Conservation (phyloP, 2,888 invertebrate species). For the Blera fallax region DNA sequence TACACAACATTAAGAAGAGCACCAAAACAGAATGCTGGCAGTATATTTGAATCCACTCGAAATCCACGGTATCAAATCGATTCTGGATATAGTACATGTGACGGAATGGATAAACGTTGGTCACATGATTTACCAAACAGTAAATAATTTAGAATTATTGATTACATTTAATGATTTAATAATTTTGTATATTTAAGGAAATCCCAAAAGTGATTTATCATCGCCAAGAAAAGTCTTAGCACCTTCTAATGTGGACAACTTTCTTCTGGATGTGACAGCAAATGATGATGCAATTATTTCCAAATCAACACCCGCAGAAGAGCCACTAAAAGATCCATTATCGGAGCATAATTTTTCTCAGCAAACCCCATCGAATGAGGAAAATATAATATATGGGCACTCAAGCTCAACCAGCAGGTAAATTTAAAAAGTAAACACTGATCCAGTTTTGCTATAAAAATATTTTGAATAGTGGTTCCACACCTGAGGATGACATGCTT, state of each 20-base stretch:
- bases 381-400: slow-evolving; percentile 75
- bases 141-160: slow-evolving; percentile 68
- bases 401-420: slow-evolving; percentile 78
- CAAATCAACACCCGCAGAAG: slow-evolving; percentile 73
- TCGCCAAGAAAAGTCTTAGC: slow-evolving; percentile 75
- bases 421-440: background rate
- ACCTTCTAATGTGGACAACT: slow-evolving; percentile 75
- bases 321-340: slow-evolving; percentile 16
- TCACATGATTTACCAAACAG: slow-evolving; percentile 87
- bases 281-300: slow-evolving; percentile 73
- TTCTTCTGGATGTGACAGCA: slow-evolving; percentile 78
- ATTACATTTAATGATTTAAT: background rate
- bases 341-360: slow-evolving; percentile 27
- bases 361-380: slow-evolving; percentile 30
- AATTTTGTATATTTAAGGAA: slow-evolving; percentile 24
- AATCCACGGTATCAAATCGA: slow-evolving; percentile 88
- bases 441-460: background rate
- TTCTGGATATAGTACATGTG: slow-evolving; percentile 94
- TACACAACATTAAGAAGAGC: slow-evolving; percentile 80
- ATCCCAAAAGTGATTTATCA: slow-evolving; percentile 37
- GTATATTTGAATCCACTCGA: slow-evolving; percentile 78
- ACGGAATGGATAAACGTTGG: slow-evolving; percentile 91
- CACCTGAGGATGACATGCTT: slow-evolving; percentile 80
- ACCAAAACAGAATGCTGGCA: slow-evolving; percentile 78
- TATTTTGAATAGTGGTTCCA: slow-evolving; percentile 74